Evolutionary conservation across 2,888 invertebrate genomes (phyloP).

Genomic region (Sceliomorpha sp.): DNA sequence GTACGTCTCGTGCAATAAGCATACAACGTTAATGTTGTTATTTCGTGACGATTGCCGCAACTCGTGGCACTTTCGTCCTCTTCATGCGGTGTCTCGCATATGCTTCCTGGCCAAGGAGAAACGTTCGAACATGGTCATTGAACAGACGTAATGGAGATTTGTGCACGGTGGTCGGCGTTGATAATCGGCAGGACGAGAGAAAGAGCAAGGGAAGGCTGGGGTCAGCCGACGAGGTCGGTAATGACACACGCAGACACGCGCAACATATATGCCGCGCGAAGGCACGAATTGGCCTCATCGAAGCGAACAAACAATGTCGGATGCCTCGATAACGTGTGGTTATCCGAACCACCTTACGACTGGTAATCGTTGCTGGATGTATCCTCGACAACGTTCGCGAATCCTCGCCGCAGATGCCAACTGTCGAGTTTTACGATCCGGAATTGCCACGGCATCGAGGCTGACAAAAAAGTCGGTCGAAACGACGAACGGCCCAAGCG

Average conservation of each 20-base stretch:
- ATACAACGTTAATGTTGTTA: slow-evolving; percentile 43
- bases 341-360: slow-evolving; percentile 77
- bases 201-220: slow-evolving; percentile 73
- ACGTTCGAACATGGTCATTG: slow-evolving; percentile 41
- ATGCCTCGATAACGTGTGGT: slow-evolving; percentile 79
- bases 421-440: slow-evolving; percentile 35
- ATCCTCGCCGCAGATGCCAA: slow-evolving; percentile 15
- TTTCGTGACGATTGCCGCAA: slow-evolving; percentile 33
- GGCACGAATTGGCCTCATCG: slow-evolving; percentile 80
- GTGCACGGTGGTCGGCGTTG: slow-evolving; percentile 71
- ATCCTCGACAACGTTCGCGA: slow-evolving; percentile 36
- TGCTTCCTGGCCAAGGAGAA: slow-evolving; percentile 9
- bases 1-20: slow-evolving; percentile 14
- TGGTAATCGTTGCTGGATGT: slow-evolving; percentile 44
- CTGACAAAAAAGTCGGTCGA: too few relatives aligned
- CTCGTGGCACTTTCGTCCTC: slow-evolving; percentile 30
- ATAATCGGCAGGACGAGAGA: slow-evolving; percentile 66
- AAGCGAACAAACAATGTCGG: slow-evolving; percentile 79
- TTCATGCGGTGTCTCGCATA: slow-evolving; percentile 10
- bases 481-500: too few relatives aligned
- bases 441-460: slow-evolving; percentile 30
- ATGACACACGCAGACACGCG: slow-evolving; percentile 74
- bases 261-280: slow-evolving; percentile 60
- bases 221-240: slow-evolving; percentile 74
- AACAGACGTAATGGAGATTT: slow-evolving; percentile 46